Conservation (phyloP, 2,888 invertebrate genomes). For the Drosophila kokeensis region DNA sequence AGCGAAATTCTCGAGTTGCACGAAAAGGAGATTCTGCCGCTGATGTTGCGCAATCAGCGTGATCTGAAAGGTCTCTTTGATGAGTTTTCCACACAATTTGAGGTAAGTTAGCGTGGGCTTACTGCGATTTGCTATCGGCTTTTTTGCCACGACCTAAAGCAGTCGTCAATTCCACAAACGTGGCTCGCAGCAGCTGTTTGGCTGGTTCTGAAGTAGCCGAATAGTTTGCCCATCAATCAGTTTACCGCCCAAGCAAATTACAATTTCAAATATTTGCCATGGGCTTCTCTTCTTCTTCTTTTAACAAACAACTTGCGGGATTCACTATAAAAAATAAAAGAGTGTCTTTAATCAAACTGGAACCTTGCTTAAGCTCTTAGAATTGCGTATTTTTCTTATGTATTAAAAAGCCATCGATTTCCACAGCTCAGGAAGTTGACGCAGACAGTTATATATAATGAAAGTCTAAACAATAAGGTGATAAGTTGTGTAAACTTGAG, state of each 20-base stretch:
- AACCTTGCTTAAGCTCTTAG: neutral
- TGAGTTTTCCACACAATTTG: conserved; percentile 81
- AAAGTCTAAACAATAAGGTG: neutral
- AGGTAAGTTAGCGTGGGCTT: conserved; percentile 75
- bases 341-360: neutral
- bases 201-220: conserved; percentile 51
- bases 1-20: conserved; percentile 96
- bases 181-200: conserved; percentile 44
- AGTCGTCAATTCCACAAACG: conserved; percentile 16
- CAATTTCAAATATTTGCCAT: conserved; percentile 56
- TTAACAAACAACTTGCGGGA: conserved; percentile 6
- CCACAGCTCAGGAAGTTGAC: neutral
- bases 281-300: conserved; percentile 11
- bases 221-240: conserved; percentile 53
- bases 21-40: conserved; percentile 82
- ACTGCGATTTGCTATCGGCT: neutral
- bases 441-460: neutral
- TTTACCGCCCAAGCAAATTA: conserved; percentile 39
- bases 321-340: conserved; percentile 9
- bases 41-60: conserved; percentile 82
- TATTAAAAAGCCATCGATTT: neutral
- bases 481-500: neutral
- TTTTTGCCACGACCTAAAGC: neutral
- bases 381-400: neutral
- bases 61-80: conserved; percentile 83